Base-by-base conservation (phyloP, 2,888 invertebrate species). In the Autographa pulchrina region DNA sequence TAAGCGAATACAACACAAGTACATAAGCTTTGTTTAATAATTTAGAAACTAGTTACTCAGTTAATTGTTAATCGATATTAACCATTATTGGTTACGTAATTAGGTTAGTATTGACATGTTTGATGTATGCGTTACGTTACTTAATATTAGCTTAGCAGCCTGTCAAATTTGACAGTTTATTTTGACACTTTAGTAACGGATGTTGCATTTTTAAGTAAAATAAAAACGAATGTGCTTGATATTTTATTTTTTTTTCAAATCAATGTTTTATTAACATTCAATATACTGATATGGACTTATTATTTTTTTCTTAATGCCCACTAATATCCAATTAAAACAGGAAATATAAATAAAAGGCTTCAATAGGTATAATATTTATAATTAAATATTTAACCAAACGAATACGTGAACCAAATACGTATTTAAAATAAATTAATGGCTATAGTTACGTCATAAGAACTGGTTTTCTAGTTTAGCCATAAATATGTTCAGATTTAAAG, bases 41-140 rank as follows among this genome's bases (percentile, higher is more conserved):
- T n/a, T 48, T n/a, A 48, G n/a, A n/a, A 48, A 48, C 48, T 48
- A 48, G 48, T 48, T n/a, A 48, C n/a, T 48, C 48, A n/a, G 48
- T n/a, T 48, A 48, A 48, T 4, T 48, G n/a, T n/a, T n/a, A 48
- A n/a, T 48, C 48, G 48, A 48, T 48, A n/a, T 48, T n/a, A 16
- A 4, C 48, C 48, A n/a, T 48, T 48, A 48, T n/a, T n/a, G 4
- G n/a, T n/a, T 48, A n/a, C 6, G 16, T 48, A 48, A 48, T 48
- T n/a, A 48, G 48, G 48, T 48, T 48, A 48, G 48, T 48, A 48
- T 48, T 48, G 48, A n/a, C 48, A 2, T 48, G 48, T 48, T 48
- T 48, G 48, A 48, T 48, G 48, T 48, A 48, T 48, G 38, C 35
- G 38, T 38, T n/a, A 48, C 48, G 48, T 16, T 43, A 16, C 14